Evolutionary conservation across 2,113 vertebrate genomes (phyloP).

Genomic region (Ictidomys tridecemlineatus): DNA sequence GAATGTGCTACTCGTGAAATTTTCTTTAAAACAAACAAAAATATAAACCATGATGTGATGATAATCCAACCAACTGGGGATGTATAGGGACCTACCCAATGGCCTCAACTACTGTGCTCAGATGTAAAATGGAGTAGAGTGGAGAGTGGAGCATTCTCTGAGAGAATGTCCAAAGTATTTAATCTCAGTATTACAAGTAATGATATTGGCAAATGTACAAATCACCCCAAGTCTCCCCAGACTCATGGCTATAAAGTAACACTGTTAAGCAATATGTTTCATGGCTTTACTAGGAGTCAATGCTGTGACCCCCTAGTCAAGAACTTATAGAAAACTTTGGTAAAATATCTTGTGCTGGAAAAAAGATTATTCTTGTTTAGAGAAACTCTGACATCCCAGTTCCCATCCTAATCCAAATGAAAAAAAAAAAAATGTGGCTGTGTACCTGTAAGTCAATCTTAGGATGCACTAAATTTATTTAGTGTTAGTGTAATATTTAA

Average conservation of each 20-base stretch:
- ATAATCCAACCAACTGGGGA: neutral
- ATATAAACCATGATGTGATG: neutral
- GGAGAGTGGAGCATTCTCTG: neutral
- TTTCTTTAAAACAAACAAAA: neutral
- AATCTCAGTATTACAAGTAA: neutral
- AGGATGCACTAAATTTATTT: neutral
- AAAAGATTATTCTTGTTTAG: neutral
- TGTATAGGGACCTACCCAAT: neutral
- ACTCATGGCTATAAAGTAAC: neutral
- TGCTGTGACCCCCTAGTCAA: too few relatives aligned
- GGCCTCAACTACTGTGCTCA: neutral
- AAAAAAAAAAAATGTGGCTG: neutral
- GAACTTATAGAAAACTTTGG: neutral
- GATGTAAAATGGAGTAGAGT: neutral
- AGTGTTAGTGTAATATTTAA: neutral
- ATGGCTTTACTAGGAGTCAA: neutral
- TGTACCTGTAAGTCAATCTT: neutral
- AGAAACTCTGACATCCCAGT: neutral
- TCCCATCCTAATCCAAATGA: neutral
- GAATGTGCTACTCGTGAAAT: neutral
- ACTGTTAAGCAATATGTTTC: neutral
- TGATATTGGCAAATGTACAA: neutral
- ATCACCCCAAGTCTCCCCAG: neutral
- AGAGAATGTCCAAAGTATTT: neutral
- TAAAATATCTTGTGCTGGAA: neutral